phyloP scores from a whole-genome alignment of 2,797 vertebrate genomes.

The Tinamus major region DNA sequence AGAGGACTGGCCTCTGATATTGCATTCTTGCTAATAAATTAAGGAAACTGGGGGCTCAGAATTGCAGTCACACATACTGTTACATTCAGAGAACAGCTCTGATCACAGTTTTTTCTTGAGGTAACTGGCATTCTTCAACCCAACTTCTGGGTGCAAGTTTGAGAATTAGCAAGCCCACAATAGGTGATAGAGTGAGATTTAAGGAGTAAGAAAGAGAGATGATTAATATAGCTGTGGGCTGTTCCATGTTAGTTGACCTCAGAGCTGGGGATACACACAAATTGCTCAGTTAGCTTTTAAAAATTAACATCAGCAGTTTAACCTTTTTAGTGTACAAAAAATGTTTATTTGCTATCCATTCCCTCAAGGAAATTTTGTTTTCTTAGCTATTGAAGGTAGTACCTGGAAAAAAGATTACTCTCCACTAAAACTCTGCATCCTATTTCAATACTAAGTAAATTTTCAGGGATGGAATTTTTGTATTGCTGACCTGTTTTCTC shows the following conservation, averaged over 20 bases:
- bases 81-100: neutral
- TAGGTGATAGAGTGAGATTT: neutral
- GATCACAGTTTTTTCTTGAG: neutral
- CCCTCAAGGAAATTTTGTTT: neutral
- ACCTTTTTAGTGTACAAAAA: neutral
- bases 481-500: conserved; percentile 5
- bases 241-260: neutral
- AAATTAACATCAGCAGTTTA: neutral
- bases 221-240: neutral
- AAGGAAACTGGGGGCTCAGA: neutral
- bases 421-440: neutral
- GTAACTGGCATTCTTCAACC: neutral
- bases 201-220: neutral
- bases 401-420: neutral
- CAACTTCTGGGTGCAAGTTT: neutral
- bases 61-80: neutral
- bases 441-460: conserved; percentile 20
- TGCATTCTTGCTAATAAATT: neutral
- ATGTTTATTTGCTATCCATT: neutral
- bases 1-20: neutral
- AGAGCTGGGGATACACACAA: neutral
- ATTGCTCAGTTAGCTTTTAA: neutral
- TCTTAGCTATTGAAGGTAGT: neutral
- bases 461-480: neutral
- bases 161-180: neutral